These are phyloP conservation scores for Linnaemya tessellans DNA, from an alignment of 2,888 invertebrate species.

Conservation along the genomic window DNA sequence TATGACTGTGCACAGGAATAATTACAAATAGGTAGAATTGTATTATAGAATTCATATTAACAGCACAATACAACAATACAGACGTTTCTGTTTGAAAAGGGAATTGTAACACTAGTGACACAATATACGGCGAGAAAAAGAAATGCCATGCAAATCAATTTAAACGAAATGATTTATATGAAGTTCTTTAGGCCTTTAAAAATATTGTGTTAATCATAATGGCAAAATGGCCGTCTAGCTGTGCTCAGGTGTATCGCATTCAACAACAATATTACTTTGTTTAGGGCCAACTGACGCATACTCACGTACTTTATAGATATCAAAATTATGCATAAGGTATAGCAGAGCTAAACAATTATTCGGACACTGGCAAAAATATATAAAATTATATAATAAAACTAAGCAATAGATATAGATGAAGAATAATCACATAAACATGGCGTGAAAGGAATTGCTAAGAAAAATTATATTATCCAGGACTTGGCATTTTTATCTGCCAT, in stretches of 20 bases:
- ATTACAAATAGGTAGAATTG: conserved; percentile 28
- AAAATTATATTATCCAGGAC: not conserved
- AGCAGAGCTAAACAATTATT: not conserved
- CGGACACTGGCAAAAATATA: not conserved
- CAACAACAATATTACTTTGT: conserved; percentile 2
- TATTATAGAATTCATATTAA: conserved; percentile 23
- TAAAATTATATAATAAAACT: not conserved
- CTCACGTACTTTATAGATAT: conserved; percentile 6
- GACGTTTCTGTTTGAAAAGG: not conserved
- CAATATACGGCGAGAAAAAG: not conserved
- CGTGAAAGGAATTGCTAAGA: not conserved
- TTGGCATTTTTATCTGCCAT: not conserved
- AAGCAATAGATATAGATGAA: not conserved
- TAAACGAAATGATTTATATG: too few relatives aligned
- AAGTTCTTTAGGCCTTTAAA: too few relatives aligned
- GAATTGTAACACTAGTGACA: not conserved
- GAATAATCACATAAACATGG: not conserved
- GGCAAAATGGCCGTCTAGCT: not conserved
- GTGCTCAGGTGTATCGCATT: not conserved
- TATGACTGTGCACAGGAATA: conserved; percentile 28
- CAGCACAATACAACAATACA: not conserved
- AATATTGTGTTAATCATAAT: too few relatives aligned
- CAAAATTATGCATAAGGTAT: conserved; percentile 14
- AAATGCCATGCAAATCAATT: not conserved
- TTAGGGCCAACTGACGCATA: not conserved